These are phyloP conservation scores for Petrosia ficiformis DNA, from an alignment of 37 sponge, comb jelly and placozoan species.

Conservation along the genomic window DNA sequence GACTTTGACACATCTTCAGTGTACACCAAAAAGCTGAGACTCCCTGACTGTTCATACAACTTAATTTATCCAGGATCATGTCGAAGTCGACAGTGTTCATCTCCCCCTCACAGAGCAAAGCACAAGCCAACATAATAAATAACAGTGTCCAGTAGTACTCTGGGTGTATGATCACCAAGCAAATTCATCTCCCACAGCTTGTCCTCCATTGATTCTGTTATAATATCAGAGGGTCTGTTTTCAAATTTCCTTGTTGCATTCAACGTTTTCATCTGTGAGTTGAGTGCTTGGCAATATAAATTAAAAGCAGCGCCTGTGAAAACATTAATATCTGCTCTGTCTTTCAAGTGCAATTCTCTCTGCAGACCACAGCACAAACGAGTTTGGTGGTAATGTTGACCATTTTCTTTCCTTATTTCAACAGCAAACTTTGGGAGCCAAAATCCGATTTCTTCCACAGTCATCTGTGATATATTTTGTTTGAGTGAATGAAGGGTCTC, in stretches of 20 bases:
- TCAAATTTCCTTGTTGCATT: slow-evolving; percentile 12
- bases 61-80: slow-evolving; percentile 6
- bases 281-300: slow-evolving; percentile 6
- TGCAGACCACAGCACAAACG: slow-evolving; percentile 19
- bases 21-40: slow-evolving; percentile 3
- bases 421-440: slow-evolving; percentile 14
- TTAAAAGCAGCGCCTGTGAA: background rate
- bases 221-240: slow-evolving; percentile 2
- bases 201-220: slow-evolving; percentile 23
- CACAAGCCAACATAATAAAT: slow-evolving; percentile 23
- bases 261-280: slow-evolving; percentile 16
- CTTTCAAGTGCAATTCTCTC: background rate
- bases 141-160: slow-evolving; percentile 18
- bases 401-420: slow-evolving; percentile 3
- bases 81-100: slow-evolving; percentile 24
- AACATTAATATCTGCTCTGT: background rate
- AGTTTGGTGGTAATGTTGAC: slow-evolving; percentile 7
- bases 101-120: slow-evolving; percentile 32
- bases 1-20: slow-evolving; percentile 36
- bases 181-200: slow-evolving; percentile 25
- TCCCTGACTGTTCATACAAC: slow-evolving; percentile 12
- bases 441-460: no score
- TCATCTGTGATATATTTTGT: no score
- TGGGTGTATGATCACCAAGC: slow-evolving; percentile 21
- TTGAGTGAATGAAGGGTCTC: no score